Evolutionary conservation across 64 coral and sea anemone species (phyloP).

Genomic region (Pocillopora damicornis): DNA sequence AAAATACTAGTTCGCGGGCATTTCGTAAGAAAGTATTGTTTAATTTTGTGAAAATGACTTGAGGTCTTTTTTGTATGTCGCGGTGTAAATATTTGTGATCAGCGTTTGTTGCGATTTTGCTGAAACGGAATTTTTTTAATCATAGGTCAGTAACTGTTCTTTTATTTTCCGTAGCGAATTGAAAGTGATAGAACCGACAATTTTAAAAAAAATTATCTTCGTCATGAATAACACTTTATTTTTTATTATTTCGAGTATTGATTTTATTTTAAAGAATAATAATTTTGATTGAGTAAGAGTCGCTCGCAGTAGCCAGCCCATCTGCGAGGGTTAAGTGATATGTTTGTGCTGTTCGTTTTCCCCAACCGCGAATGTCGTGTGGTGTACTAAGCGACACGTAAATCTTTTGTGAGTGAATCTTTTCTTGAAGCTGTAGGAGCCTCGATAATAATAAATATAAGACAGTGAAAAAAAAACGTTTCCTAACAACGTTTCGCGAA

Average conservation of each 20-base stretch:
- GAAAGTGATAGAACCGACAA: not conserved
- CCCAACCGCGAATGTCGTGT: not conserved
- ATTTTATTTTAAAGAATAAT: not conserved
- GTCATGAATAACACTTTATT: not conserved
- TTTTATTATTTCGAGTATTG: constrained; percentile 5
- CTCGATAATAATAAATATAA: not conserved
- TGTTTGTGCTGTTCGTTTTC: not conserved
- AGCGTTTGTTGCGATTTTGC: not conserved
- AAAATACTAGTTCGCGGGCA: not conserved
- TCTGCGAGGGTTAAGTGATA: not conserved
- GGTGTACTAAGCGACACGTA: constrained; percentile 4
- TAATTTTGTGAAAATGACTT: not conserved
- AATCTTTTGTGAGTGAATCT: constrained; percentile 13
- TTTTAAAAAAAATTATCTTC: not conserved
- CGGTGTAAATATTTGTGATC: not conserved
- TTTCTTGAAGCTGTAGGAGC: not conserved
- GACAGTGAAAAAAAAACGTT: not conserved
- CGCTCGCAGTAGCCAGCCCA: not conserved
- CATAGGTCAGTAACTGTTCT: not conserved
- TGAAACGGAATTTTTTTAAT: not conserved
- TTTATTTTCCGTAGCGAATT: not conserved
- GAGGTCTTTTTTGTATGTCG: not conserved
- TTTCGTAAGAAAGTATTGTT: not conserved
- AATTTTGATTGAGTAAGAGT: not conserved
- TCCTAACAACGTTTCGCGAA: not conserved